phyloP scores from a whole-genome alignment of 2,113 vertebrate genomes.

The Burhinus bistriatus region DNA sequence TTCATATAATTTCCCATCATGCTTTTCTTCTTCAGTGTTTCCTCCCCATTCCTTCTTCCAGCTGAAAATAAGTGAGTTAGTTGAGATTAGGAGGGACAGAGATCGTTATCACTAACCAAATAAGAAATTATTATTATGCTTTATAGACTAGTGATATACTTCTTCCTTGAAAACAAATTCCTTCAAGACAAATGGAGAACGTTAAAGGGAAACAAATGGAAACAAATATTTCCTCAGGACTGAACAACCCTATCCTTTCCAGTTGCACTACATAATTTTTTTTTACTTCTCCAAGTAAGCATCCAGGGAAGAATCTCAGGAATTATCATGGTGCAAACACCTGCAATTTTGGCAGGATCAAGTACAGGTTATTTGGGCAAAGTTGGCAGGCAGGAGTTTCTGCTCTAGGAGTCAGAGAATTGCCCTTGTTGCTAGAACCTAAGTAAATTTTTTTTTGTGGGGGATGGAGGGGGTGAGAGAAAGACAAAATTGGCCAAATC shows the following conservation, averaged over 20 bases:
- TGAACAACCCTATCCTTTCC: neutral
- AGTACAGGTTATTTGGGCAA: neutral
- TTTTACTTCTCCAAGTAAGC: neutral
- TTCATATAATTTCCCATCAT: neutral
- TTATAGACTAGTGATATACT: neutral
- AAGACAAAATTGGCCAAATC: neutral
- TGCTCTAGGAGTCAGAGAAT: neutral
- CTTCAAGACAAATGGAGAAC: neutral
- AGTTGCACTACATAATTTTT: neutral
- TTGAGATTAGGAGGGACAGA: neutral
- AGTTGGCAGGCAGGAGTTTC: neutral
- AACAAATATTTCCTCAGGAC: neutral
- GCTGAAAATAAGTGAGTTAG: neutral
- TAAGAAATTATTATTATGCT: neutral
- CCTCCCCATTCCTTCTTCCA: neutral
- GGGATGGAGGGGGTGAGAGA: accelerated
- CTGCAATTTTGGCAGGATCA: neutral
- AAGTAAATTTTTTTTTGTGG: neutral
- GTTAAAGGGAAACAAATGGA: neutral
- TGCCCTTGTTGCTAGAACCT: neutral
- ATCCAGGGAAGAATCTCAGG: neutral
- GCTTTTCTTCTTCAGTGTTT: neutral
- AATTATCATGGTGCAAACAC: neutral
- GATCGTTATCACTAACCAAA: neutral
- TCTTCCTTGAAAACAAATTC: neutral